phyloP scores from a whole-genome alignment of 2,888 invertebrate species.

The Conchocele bisecta region DNA sequence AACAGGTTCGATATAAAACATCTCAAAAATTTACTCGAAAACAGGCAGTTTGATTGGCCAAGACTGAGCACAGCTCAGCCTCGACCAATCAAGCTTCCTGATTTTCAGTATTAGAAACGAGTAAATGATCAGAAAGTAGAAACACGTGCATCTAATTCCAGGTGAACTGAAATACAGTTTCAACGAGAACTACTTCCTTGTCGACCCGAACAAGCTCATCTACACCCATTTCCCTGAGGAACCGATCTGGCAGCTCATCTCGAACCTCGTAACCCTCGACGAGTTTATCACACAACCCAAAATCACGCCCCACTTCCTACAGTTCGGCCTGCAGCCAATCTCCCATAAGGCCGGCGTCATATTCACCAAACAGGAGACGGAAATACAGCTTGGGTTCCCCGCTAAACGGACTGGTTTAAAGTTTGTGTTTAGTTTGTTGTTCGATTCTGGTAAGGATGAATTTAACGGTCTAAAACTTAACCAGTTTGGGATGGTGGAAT shows the following conservation, averaged over 20 bases:
- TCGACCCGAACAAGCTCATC: constrained; percentile 62
- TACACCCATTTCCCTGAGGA: constrained; percentile 68
- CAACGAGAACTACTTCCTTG: constrained; percentile 64
- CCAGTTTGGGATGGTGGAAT: constrained; percentile 65
- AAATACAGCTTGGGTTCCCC: constrained; percentile 61
- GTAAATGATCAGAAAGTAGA: no score
- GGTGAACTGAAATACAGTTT: constrained; percentile 62
- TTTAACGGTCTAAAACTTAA: constrained; percentile 58
- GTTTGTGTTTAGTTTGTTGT: constrained; percentile 62
- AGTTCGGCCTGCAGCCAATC: constrained; percentile 60
- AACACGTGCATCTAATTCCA: no score
- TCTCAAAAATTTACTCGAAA: no score
- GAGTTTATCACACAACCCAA: constrained; percentile 63
- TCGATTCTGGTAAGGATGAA: constrained; percentile 52
- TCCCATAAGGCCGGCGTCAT: constrained; percentile 62
- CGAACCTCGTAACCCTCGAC: constrained; percentile 54
- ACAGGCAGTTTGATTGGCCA: no score
- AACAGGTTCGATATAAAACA: no score
- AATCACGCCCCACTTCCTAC: constrained; percentile 65
- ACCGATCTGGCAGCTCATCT: constrained; percentile 56
- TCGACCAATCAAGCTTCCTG: no score
- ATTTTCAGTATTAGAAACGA: no score
- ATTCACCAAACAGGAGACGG: constrained; percentile 54
- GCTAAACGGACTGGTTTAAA: constrained; percentile 53
- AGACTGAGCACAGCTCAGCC: no score